phyloP scores from a whole-genome alignment of 2,888 invertebrate species.

The Ellobium chinense region DNA sequence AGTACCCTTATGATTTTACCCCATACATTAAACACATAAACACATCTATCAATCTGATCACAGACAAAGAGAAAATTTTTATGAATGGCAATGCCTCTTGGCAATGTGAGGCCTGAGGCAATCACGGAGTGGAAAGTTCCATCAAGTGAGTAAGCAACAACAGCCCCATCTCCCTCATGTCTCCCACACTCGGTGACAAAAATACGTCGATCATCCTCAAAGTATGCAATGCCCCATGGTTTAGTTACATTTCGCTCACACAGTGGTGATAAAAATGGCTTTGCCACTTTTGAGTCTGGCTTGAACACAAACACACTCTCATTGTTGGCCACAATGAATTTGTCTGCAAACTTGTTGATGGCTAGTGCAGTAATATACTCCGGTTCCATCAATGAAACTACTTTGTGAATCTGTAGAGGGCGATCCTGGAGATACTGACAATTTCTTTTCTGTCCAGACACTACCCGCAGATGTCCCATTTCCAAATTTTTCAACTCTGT shows the following conservation, averaged over 20 bases:
- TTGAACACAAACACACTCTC: conserved; percentile 38
- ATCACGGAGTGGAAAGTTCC: conserved; percentile 31
- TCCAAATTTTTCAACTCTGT: conserved; percentile 35
- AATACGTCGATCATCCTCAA: conserved; percentile 28
- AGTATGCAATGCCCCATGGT: conserved; percentile 45
- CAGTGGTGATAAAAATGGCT: conserved; percentile 26
- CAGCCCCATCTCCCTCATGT: conserved; percentile 44
- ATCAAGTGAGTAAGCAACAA: conserved; percentile 26
- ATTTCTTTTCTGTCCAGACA: neutral
- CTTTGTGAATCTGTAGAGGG: conserved; percentile 17
- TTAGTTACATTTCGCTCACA: conserved; percentile 19
- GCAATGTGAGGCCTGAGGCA: conserved; percentile 43
- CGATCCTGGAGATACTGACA: conserved; percentile 14
- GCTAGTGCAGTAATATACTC: conserved; percentile 43
- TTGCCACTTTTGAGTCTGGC: conserved; percentile 16
- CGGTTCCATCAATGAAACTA: conserved; percentile 27
- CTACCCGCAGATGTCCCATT: conserved; percentile 24
- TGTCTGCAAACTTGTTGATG: conserved; percentile 45
- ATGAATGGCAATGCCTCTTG: conserved; percentile 41
- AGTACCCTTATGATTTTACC: conserved; percentile 44
- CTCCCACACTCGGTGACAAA: conserved; percentile 34
- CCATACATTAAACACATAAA: conserved; percentile 29
- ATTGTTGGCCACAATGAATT: conserved; percentile 41
- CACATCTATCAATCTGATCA: conserved; percentile 45
- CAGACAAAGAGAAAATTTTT: conserved; percentile 38